Evolutionary conservation across 2,797 vertebrate genomes (phyloP), one percentile per base, ranked within the genome.

Genomic region (Ataeniobius toweri): DNA sequence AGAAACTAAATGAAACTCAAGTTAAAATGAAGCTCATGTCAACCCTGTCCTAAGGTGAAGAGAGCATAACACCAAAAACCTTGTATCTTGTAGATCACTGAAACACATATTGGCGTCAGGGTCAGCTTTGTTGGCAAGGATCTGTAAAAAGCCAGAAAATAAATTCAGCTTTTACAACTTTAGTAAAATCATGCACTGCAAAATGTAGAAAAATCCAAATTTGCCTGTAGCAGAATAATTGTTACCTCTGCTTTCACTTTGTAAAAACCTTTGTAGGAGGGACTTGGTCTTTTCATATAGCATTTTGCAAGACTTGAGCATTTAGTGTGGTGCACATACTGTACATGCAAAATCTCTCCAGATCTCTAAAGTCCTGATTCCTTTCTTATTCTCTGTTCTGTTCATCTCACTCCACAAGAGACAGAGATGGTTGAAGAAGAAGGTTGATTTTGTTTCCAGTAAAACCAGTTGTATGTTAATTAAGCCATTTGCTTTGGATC

Each of bases 1-100:
- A 83, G 68, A 13, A 83, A 75, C 31, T 53, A 22, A 81, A 61
- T 67, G 22, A 78, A 87, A 85, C 68, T 70, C 63, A 53, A 3
- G 36, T 36, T 36, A 36, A 36, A 36, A 3, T 36, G 36, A 36
- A 44, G 39, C 79, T 80, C 63, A 13, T 68, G 76, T 59, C 18
- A 71, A 79, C 70, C 56, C 77, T 10, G 0, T 48, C 68, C 80
- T 20, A 13, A 74, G 80, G 73, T 88, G 26, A 77, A 85, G 80
- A 78, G 65, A n/a, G 61, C 46, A 13, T 51, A 51, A 76, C 39
- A 68, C 67, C 50, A 6, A 73, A 73, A 41, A 24, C 51, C 36
- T 77, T 71, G 31, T 63, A 18, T 68, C 56, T 55, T 41, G 12
- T 24, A 74, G 36, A 31, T 36, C 9, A 36, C 31, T 36, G 22